Base-by-base conservation (phyloP, 1,140 invertebrate species). In the Diorhabda carinulata region DNA sequence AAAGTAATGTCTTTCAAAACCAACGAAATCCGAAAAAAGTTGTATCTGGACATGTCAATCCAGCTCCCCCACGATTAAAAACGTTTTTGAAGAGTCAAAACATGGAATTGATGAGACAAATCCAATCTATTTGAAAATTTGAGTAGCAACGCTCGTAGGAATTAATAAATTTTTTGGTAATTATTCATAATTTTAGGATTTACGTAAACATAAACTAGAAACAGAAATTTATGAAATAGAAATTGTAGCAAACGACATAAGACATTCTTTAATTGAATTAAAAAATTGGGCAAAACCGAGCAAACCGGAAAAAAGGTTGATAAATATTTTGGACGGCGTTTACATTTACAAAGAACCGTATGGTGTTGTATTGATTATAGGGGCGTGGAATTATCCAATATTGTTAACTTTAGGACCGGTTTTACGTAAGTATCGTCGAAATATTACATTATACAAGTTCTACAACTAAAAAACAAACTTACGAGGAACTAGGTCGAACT, bases 351-450 rank as follows among this genome's bases (percentile, higher is more conserved):
- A 90, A 68, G 91, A 93, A 75, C 97, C 97, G 1, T 94, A 90
- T 79, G 93, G 93, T 47, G 91, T 95, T 25, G 90, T 91, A 4
- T 85, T 99, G 1, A 85, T 98, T 2, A 92, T 99, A 3, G 94
- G 95, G 3, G 72, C 74, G 43, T 76, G 74, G 74, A 76, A 76
- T 62, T 76, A 76, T 70, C 74, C 74, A 5, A 68, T 76, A 45
- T 63, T 73, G 40, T 44, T 76, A 42, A 73, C 72, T 5, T 52
- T 76, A 40, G 74, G 72, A 58, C 74, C 74, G 7, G 59, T 74
- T 57, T 71, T 74, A 43, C 72, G 74, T 73, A 70, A 68, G 69
- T 69, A 40, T 52, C 47, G 9, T 52, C 25, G 25, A 25, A 25
- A 25, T 25, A 25, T 25, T 25, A 25, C 25, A 25, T 25, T 25